phyloP scores from a whole-genome alignment of 2,888 invertebrate genomes.

The Magallana nippona region DNA sequence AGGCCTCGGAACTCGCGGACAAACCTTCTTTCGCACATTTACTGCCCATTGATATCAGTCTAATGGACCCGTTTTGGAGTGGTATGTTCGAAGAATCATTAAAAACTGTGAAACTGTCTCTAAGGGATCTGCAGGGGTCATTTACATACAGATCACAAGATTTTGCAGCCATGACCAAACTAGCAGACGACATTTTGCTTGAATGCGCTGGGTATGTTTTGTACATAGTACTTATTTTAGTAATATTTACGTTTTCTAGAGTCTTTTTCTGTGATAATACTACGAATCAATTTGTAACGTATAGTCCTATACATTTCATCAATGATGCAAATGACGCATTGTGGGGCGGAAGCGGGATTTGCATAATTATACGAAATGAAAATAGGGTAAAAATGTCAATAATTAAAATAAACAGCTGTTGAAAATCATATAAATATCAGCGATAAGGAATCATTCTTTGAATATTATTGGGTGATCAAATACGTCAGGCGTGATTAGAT shows the following conservation, averaged over 20 bases:
- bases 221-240: conserved; percentile 23
- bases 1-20: conserved; percentile 43
- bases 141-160: conserved; percentile 48
- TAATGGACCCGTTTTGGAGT: conserved; percentile 62
- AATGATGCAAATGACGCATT: too few relatives aligned
- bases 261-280: not conserved
- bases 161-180: conserved; percentile 58
- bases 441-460: too few relatives aligned
- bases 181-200: conserved; percentile 57
- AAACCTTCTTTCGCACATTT: conserved; percentile 61
- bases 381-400: too few relatives aligned
- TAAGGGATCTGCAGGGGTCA: conserved; percentile 40
- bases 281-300: too few relatives aligned
- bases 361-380: too few relatives aligned
- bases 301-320: too few relatives aligned
- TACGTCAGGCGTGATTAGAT: too few relatives aligned
- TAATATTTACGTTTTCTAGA: too few relatives aligned
- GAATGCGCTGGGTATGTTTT: conserved; percentile 48
- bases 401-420: too few relatives aligned
- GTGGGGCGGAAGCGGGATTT: too few relatives aligned
- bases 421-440: too few relatives aligned
- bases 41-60: conserved; percentile 57
- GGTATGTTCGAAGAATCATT: not conserved
- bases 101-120: conserved; percentile 37
- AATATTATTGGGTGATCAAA: too few relatives aligned